These are phyloP conservation scores for Theristus sp. DNA, from an alignment of 2,888 invertebrate species.

Conservation along the genomic window DNA sequence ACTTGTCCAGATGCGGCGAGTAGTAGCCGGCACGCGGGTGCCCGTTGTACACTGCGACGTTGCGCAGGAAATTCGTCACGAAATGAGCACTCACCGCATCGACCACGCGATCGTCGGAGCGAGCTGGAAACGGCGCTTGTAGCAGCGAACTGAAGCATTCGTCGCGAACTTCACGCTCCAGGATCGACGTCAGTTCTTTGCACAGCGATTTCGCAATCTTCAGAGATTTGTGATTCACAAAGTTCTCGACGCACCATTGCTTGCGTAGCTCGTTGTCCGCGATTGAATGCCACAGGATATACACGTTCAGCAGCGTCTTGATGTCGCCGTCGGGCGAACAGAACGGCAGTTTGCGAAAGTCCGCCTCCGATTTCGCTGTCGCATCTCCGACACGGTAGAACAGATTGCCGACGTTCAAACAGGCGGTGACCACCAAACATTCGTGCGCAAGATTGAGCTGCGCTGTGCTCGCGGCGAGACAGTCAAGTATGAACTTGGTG, in stretches of 20 bases:
- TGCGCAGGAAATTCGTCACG: not conserved
- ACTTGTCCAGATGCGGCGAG: not conserved
- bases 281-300: not conserved
- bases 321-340: not conserved
- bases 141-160: too few relatives aligned
- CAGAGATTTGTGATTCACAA: not conserved
- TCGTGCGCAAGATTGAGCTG: too few relatives aligned
- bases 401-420: not conserved
- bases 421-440: not conserved
- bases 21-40: not conserved
- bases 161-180: too few relatives aligned
- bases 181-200: not conserved
- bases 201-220: not conserved
- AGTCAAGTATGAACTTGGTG: not conserved
- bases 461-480: too few relatives aligned
- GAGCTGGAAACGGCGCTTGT: too few relatives aligned
- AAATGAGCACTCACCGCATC: not conserved
- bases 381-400: not conserved
- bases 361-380: not conserved
- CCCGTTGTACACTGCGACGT: not conserved
- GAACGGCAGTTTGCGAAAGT: not conserved
- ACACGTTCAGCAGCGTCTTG: not conserved
- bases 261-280: not conserved
- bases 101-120: too few relatives aligned
- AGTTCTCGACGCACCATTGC: not conserved